Conservation (phyloP, 2,113 vertebrate species). For the Tringa solitaria region DNA sequence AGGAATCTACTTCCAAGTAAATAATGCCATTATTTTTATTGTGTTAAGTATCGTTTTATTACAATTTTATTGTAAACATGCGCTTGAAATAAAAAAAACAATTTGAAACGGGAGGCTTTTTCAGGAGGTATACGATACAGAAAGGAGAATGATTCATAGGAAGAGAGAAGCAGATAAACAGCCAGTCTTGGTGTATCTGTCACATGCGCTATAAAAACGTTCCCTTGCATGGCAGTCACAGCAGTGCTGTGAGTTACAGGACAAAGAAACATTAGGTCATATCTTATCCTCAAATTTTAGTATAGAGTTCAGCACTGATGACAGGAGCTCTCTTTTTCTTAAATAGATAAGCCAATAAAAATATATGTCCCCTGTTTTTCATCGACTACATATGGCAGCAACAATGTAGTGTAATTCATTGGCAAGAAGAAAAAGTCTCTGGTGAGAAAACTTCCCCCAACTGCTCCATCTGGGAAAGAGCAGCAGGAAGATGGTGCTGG, state of each 20-base stretch:
- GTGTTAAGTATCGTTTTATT: background rate
- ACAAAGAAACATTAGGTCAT: background rate
- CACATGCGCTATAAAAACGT: background rate
- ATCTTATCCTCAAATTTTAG: background rate
- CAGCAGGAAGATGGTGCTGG: background rate
- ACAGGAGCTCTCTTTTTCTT: background rate
- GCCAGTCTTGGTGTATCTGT: background rate
- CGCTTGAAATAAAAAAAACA: background rate
- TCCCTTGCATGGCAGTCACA: background rate
- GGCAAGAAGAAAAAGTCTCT: background rate
- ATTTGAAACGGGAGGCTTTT: background rate
- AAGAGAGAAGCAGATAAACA: background rate
- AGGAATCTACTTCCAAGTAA: background rate
- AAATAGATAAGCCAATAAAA: slow-evolving; percentile 11
- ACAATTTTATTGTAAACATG: background rate
- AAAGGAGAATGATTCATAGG: background rate
- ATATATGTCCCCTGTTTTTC: background rate
- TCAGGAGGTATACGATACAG: background rate
- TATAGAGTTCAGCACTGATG: background rate
- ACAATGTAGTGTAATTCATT: background rate
- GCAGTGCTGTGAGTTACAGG: background rate
- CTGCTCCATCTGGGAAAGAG: background rate
- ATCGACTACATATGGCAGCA: background rate
- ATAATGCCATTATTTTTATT: background rate
- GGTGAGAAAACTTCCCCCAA: background rate